Conservation (phyloP, 1,140 invertebrate species). For the Calycopis cecrops region DNA sequence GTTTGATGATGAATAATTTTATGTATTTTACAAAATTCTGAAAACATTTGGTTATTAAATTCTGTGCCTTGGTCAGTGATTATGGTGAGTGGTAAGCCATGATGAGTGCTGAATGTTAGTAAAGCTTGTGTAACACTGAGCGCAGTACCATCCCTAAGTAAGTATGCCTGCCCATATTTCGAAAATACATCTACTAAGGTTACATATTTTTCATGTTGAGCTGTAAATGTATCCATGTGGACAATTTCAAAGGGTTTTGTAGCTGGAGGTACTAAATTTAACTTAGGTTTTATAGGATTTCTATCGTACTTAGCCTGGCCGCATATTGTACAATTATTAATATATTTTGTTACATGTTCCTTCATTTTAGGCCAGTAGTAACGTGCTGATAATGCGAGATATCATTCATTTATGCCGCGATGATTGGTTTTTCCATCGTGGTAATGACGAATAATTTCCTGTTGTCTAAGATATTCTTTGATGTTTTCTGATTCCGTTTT, state of each 20-base stretch:
- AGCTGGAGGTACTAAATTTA: conserved; percentile 25
- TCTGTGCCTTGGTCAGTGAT: conserved; percentile 24
- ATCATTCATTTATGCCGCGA: conserved; percentile 23
- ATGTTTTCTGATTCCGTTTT: conserved; percentile 18
- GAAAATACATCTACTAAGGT: conserved; percentile 22
- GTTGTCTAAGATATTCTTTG: too few species aligned
- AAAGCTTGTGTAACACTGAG: conserved; percentile 17
- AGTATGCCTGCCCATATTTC: conserved; percentile 25
- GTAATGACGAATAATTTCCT: conserved; percentile 12
- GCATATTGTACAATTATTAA: conserved; percentile 25
- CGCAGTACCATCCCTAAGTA: conserved; percentile 18
- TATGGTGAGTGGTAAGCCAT: conserved; percentile 19
- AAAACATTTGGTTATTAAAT: conserved; percentile 26
- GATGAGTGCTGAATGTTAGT: conserved; percentile 19
- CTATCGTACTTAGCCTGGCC: conserved; percentile 25
- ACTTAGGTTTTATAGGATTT: conserved; percentile 20
- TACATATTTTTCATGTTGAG: conserved; percentile 16
- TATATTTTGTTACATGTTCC: conserved; percentile 21
- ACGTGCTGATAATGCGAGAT: conserved; percentile 16
- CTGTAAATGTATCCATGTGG: conserved; percentile 21
- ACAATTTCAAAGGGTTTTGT: conserved; percentile 22
- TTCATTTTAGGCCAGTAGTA: conserved; percentile 29
- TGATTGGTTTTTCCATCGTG: conserved; percentile 20
- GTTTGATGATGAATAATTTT: conserved; percentile 23
- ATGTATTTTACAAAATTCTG: conserved; percentile 24